A percentile compares a stretch with the other conserved stretches of the same genome.
Conservation (phyloP, 2,113 vertebrate genomes). For the Thunnus thynnus region DNA sequence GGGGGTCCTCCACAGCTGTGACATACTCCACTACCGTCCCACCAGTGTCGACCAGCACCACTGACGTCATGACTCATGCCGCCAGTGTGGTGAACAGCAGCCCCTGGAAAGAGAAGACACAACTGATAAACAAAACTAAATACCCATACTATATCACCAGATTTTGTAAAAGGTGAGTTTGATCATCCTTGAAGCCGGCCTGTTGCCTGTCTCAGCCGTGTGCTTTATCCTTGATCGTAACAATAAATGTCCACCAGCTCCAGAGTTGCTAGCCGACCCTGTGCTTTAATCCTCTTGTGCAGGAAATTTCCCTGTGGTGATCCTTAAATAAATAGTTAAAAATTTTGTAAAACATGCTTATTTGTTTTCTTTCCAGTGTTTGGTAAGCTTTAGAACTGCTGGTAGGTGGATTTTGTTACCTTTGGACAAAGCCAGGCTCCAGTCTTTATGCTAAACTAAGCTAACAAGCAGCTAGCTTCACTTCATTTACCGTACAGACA, state of each 20-base stretch:
- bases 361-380: too few relatives aligned
- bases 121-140: conserved; percentile 3
- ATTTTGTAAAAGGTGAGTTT: not conserved
- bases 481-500: not conserved
- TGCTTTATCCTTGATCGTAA: not conserved
- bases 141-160: not conserved
- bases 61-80: conserved; percentile 94
- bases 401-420: too few relatives aligned
- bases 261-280: not conserved
- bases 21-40: conserved; percentile 90
- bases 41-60: conserved; percentile 90
- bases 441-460: not conserved
- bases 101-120: conserved; percentile 22
- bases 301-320: not conserved
- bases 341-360: not conserved
- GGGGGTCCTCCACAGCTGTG: conserved; percentile 87
- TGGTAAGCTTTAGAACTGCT: too few relatives aligned
- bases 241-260: not conserved
- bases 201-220: too few relatives aligned
- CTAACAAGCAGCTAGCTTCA: not conserved
- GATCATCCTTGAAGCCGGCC: not conserved
- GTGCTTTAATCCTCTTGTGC: not conserved
- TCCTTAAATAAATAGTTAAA: not conserved
- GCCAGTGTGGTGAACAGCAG: conserved; percentile 9
- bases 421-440: too few relatives aligned